Evolutionary conservation across 2,888 invertebrate species (phyloP), one percentile per base, ranked within the genome.

Genomic region (Cantharis rufa): DNA sequence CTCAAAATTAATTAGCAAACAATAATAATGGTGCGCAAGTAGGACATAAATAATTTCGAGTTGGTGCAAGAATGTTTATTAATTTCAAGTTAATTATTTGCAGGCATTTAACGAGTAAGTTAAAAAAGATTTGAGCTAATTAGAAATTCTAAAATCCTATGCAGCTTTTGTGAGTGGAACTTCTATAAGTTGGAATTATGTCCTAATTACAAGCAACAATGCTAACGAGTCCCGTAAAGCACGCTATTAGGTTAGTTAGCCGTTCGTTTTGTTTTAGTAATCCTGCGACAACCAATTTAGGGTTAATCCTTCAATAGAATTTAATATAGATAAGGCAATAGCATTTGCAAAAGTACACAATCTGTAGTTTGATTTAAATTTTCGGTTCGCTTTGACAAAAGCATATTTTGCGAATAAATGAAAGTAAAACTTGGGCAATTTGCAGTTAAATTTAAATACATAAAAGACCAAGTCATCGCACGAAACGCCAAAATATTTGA

Each of bases 301-400:
- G 79, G 76, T 79, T 80, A 81, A 81, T 81, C 81, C 80, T 77
- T 80, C 80, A 81, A 81, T 80, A 76, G 76, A 80, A 81, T 81
- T 66, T 81, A 81, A 78, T 80, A 79, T 71, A 75, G 78, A 80
- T 77, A 78, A 70, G 69, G 68, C 71, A 68, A 28, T 74, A 74
- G 63, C 77, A 75, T 61, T 74, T 77, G 74, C 74, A 75, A 72
- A 73, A 62, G 69, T 69, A 72, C 27, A 74, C 74, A 75, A 77
- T 75, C 75, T 71, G 75, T 71, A 72, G 71, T 72, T 72, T 68
- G 69, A 48, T 66, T 68, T 63, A 71, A 69, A 68, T 75, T 68
- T 62, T n/a, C 18, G 21, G 62, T 70, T 48, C 69, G 21, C 64
- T 66, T 64, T 69, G 71, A 68, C 62, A 21, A 68, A 61, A 62